Percentiles rank a stretch among this genome's conserved stretches.
Conservation (phyloP, 2,797 vertebrate species). For the Melanotaenia trifasciata region DNA sequence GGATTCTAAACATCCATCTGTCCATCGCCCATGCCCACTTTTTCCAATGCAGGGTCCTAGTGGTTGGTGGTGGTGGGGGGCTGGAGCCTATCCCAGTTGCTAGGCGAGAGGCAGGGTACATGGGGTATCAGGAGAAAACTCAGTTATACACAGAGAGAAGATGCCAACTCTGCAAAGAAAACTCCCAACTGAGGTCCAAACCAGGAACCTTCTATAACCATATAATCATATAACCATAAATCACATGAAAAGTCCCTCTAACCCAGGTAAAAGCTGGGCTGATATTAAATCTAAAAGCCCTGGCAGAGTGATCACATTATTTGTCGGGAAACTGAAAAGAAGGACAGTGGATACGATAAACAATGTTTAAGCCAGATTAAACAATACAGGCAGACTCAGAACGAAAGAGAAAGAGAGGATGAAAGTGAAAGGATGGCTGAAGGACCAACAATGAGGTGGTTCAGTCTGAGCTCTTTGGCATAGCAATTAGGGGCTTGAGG, state of each 20-base stretch:
- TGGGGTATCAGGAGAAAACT: not conserved
- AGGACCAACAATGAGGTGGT: not conserved
- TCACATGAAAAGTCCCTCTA: not conserved
- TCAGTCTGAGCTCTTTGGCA: not conserved
- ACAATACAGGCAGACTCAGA: not conserved
- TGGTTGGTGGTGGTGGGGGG: too few relatives aligned
- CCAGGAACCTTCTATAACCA: not conserved
- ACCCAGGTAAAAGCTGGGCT: fast-evolving
- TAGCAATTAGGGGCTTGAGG: not conserved
- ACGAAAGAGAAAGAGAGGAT: constrained; percentile 26
- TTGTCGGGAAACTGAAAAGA: not conserved
- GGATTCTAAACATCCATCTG: too few relatives aligned
- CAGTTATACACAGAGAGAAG: not conserved
- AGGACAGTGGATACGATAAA: not conserved
- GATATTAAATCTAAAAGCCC: not conserved
- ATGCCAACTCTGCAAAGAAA: not conserved
- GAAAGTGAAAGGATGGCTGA: constrained; percentile 32
- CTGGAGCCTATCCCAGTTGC: too few relatives aligned
- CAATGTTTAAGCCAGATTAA: not conserved
- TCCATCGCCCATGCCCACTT: too few relatives aligned
- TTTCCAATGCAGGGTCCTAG: too few relatives aligned
- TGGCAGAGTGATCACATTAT: not conserved
- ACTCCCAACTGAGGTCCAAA: not conserved
- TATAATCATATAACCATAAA: not conserved
- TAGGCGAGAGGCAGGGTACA: not conserved